These are phyloP conservation scores for Rotaria macrura DNA, from an alignment of 2,888 invertebrate genomes.

Conservation along the genomic window DNA sequence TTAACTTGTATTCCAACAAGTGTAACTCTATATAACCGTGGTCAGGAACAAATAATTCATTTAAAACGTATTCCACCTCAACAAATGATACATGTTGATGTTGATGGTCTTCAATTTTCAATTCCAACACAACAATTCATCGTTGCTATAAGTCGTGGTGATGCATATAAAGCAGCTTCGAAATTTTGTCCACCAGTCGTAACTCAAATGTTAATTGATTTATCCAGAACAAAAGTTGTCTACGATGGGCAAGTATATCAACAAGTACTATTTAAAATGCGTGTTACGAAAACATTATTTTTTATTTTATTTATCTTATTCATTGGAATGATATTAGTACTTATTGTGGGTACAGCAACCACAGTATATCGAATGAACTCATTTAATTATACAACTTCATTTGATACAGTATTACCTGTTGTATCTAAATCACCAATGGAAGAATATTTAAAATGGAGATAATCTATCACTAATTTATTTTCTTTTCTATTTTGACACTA, in stretches of 20 bases:
- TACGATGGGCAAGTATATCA: neutral
- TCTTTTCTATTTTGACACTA: too few species aligned
- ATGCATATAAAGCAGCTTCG: neutral
- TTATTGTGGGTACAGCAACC: neutral
- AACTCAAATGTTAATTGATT: neutral
- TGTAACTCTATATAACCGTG: neutral
- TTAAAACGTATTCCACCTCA: conserved; percentile 5
- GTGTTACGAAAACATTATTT: neutral
- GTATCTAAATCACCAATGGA: neutral
- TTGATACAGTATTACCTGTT: neutral
- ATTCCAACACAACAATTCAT: conserved; percentile 13
- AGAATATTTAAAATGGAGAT: neutral
- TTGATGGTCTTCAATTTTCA: neutral
- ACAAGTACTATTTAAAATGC: neutral
- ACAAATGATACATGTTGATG: neutral
- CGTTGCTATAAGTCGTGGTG: neutral
- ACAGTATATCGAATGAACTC: neutral
- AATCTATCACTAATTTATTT: neutral
- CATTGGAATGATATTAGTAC: neutral
- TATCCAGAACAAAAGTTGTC: neutral
- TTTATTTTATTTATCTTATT: neutral
- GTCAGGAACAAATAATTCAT: neutral
- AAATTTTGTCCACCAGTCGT: neutral
- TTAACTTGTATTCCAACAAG: neutral
- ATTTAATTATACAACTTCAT: neutral